Evolutionary conservation across 2,888 invertebrate genomes (phyloP).

Genomic region (Thelaira solivaga): DNA sequence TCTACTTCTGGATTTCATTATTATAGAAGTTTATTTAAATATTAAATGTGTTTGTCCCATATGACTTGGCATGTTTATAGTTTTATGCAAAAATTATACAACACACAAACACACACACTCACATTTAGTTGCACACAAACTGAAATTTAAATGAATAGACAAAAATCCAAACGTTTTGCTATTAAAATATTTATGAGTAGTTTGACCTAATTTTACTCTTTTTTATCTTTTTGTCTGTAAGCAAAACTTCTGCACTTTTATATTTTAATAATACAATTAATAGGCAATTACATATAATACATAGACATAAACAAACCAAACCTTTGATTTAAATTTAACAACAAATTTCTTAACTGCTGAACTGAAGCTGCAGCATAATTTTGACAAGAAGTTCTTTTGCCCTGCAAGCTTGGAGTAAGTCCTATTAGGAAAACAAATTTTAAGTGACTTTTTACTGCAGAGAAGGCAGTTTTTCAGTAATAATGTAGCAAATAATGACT

Average conservation of each 20-base stretch:
- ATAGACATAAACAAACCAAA: too few species aligned
- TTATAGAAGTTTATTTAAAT: conserved; percentile 54
- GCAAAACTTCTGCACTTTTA: not conserved
- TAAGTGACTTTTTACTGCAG: too few species aligned
- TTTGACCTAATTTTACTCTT: conserved; percentile 50
- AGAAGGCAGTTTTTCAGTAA: too few species aligned
- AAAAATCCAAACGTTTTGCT: conserved; percentile 16
- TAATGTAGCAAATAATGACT: too few species aligned
- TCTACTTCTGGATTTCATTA: conserved; percentile 19
- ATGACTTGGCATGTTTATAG: conserved; percentile 55
- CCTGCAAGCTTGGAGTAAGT: too few species aligned
- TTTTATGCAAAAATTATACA: conserved; percentile 48
- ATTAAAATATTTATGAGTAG: conserved; percentile 51
- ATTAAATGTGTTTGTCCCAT: conserved; percentile 33
- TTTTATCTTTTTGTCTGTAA: not conserved
- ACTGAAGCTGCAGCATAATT: too few species aligned
- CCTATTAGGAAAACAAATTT: too few species aligned
- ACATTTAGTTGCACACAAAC: not conserved
- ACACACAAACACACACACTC: not conserved
- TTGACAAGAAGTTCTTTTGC: too few species aligned
- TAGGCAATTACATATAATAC: too few species aligned
- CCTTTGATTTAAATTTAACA: too few species aligned
- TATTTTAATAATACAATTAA: not conserved
- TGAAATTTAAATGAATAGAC: too few species aligned
- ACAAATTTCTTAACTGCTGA: too few species aligned